These are phyloP conservation scores for Drosophila picticornis DNA, from an alignment of 2,888 invertebrate genomes.

Conservation along the genomic window DNA sequence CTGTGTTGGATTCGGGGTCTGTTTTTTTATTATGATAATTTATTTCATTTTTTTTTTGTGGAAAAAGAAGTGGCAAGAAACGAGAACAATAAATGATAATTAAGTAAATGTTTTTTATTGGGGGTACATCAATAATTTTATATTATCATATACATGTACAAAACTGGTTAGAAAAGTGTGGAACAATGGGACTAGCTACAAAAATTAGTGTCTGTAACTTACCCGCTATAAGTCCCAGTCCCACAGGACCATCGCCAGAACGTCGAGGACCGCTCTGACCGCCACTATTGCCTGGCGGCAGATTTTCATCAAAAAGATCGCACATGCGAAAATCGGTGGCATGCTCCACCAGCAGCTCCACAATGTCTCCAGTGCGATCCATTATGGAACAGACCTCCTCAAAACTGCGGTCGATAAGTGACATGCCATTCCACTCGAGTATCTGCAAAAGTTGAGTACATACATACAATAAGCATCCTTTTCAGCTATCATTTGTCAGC, in stretches of 20 bases:
- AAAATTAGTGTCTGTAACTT: conserved; percentile 56
- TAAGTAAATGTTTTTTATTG: conserved; percentile 57
- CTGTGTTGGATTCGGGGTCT: conserved; percentile 91
- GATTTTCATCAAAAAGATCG: conserved; percentile 90
- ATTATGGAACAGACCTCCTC: conserved; percentile 96
- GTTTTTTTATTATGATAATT: conserved; percentile 84
- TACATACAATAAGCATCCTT: conserved; percentile 7
- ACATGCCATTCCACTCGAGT: conserved; percentile 95
- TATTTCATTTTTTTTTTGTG: conserved; percentile 31
- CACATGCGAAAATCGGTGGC: conserved; percentile 90
- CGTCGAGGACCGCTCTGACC: conserved; percentile 84
- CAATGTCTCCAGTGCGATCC: conserved; percentile 94
- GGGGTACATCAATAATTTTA: conserved; percentile 36
- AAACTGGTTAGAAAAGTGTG: conserved; percentile 5
- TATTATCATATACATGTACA: conserved; percentile 18
- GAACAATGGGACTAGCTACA: conserved; percentile 23
- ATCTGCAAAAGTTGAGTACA: conserved; percentile 86
- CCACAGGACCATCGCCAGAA: conserved; percentile 85
- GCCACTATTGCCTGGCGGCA: conserved; percentile 86
- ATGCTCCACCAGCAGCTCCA: conserved; percentile 94
- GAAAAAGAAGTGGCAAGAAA: conserved; percentile 72
- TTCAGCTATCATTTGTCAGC: conserved; percentile 25
- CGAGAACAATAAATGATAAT: conserved; percentile 74
- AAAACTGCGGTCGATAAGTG: conserved; percentile 95
- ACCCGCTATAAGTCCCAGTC: conserved; percentile 85